Evolutionary conservation across 2,888 invertebrate species (phyloP).

Genomic region (Neoscelio sp.): DNA sequence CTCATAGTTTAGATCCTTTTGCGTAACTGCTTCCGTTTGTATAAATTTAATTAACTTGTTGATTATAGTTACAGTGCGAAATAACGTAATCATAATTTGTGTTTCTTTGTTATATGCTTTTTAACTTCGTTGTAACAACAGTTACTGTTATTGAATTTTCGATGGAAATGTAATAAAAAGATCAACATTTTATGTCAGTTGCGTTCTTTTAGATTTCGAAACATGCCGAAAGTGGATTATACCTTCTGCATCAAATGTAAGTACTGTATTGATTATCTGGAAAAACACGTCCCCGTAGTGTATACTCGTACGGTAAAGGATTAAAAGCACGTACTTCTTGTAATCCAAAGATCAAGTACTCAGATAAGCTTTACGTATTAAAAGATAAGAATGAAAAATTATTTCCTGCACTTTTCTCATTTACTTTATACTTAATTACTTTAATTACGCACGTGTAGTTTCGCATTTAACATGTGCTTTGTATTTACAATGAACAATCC

Average conservation of each 20-base stretch:
- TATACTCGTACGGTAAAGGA: conserved; percentile 38
- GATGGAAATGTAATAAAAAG: conserved; percentile 22
- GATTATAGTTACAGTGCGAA: conserved; percentile 36
- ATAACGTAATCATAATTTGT: conserved; percentile 21
- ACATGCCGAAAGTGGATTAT: conserved; percentile 40
- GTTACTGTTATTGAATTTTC: conserved; percentile 15
- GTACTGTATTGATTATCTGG: conserved; percentile 49
- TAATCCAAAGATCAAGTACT: conserved; percentile 60
- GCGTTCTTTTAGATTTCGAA: conserved; percentile 20
- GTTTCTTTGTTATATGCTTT: conserved; percentile 8
- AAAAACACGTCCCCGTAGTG: conserved; percentile 40
- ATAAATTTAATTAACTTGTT: conserved; percentile 54
- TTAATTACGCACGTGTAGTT: conserved; percentile 41
- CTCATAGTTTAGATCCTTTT: not conserved
- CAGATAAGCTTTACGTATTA: conserved; percentile 57
- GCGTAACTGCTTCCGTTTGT: conserved; percentile 31
- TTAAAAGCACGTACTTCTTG: conserved; percentile 64
- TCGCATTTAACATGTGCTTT: not conserved
- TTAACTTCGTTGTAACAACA: not conserved
- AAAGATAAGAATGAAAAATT: conserved; percentile 65
- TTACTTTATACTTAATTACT: conserved; percentile 49
- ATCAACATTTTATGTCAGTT: not conserved
- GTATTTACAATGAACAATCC: not conserved
- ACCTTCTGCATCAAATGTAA: conserved; percentile 42
- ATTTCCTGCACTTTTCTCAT: conserved; percentile 51